Base-by-base conservation (phyloP, 2,888 invertebrate species). In the Agrotis clavis region DNA sequence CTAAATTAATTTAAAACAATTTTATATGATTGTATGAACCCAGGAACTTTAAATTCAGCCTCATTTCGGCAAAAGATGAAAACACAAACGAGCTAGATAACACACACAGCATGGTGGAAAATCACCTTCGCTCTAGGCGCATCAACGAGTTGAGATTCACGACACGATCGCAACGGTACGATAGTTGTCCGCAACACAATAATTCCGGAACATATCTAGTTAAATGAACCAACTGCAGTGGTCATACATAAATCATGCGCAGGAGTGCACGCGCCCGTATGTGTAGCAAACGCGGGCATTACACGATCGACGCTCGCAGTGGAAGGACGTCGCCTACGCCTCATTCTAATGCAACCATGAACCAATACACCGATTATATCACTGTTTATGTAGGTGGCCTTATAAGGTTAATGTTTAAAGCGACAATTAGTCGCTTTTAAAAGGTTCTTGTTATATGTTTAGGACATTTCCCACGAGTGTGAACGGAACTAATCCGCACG, bases 371-470 rank as follows among this genome's bases (percentile, higher is more conserved):
- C 90, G 94, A 94, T 95, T 95, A 95, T 95, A 95, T 95, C 95
- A 95, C 93, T 94, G 92, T 90, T 92, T 91, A 93, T 93, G 95
- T 95, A 95, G 95, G 95, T 94, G 94, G 94, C 95, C 95, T 92
- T 95, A 95, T 95, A 95, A 95, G 95, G 95, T 94, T 94, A 95
- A 95, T 95, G 94, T 93, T 93, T 89, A 91, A 92, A 93, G 92
- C 90, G 65, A 84, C 79, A 86, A 83, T 85, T 86, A 85, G 80
- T 83, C 77, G 71, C 63, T 79, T 83, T 81, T 74, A 79, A 83
- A 83, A 80, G 69, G 75, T 76, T 77, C 74, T 79, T 79, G 81
- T 77, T 79, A 69, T 80, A 70, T 61, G 77, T 85, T 84, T 81
- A 88, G 87, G 86, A 88, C 88, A 90, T 90, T 95, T 95, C 95